Percentiles rank a stretch among this genome's conserved stretches.
phyloP scores from a whole-genome alignment of 2,113 vertebrate species.

The human region DNA sequence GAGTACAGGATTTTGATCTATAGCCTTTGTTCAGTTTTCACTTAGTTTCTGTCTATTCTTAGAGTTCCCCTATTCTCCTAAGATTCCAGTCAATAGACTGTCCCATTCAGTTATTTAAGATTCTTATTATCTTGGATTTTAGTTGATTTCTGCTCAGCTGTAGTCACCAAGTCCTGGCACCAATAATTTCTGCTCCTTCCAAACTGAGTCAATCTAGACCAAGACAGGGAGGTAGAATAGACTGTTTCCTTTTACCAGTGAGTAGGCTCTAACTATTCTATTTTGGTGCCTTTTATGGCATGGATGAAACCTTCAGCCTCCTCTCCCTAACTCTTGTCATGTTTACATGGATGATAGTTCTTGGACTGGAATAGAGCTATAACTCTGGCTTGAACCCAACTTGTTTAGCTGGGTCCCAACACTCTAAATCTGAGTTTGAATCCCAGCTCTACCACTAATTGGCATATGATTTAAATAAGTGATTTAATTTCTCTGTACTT shows the following conservation, averaged over 20 bases:
- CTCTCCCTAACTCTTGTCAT: background rate
- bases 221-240: background rate
- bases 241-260: background rate
- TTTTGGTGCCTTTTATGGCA: background rate
- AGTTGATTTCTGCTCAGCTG: background rate
- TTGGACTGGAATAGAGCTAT: background rate
- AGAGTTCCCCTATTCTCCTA: background rate
- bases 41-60: background rate
- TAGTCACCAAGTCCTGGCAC: background rate
- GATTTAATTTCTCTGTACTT: background rate
- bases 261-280: background rate
- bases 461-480: background rate
- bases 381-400: background rate
- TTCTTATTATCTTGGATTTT: background rate
- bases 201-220: background rate
- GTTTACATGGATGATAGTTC: background rate
- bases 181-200: background rate
- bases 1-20: background rate
- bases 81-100: background rate
- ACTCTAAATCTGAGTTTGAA: background rate
- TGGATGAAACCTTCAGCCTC: background rate
- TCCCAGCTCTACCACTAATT: background rate
- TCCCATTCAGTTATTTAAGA: background rate
- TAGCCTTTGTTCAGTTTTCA: background rate
- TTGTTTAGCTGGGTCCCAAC: background rate